phyloP scores from a whole-genome alignment of 2,888 invertebrate genomes.

The Danaus chrysippus region DNA sequence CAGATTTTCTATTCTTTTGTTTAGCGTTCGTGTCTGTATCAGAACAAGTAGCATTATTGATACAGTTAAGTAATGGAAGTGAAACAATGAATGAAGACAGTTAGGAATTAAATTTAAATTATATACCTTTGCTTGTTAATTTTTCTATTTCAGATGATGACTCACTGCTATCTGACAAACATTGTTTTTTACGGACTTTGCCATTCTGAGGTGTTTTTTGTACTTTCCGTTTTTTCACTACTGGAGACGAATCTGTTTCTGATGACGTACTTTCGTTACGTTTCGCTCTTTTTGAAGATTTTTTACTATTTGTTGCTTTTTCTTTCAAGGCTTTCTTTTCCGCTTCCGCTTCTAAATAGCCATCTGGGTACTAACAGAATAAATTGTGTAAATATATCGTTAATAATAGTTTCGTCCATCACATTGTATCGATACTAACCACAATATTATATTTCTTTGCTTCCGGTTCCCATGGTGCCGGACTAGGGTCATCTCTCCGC shows the following conservation, averaged over 20 bases:
- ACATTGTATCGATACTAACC: slow-evolving; percentile 40
- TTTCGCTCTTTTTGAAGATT: slow-evolving; percentile 45
- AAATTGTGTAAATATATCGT: slow-evolving; percentile 10
- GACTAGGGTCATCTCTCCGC: slow-evolving; percentile 86
- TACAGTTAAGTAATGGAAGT: neutral
- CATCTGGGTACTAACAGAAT: slow-evolving; percentile 81
- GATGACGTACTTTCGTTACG: slow-evolving; percentile 38
- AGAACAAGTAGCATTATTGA: neutral
- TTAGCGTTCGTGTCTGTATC: neutral
- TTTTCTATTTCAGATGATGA: slow-evolving; percentile 42
- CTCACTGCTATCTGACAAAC: slow-evolving; percentile 48
- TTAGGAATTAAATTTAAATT: neutral
- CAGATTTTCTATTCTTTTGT: neutral
- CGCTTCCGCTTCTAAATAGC: slow-evolving; percentile 82
- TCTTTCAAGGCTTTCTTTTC: slow-evolving; percentile 64
- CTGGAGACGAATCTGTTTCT: slow-evolving; percentile 43
- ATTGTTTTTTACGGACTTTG: slow-evolving; percentile 44
- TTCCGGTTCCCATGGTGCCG: slow-evolving; percentile 88
- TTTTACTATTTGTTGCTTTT: slow-evolving; percentile 40
- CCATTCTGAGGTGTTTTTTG: slow-evolving; percentile 18
- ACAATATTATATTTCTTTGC: slow-evolving; percentile 80
- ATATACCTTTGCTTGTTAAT: slow-evolving; percentile 47
- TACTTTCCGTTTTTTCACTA: slow-evolving; percentile 40
- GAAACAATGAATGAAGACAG: neutral
- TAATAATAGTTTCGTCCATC: slow-evolving; percentile 2